Evolutionary conservation across 1,140 invertebrate genomes (phyloP).

Genomic region (Sminthurides bifidus): DNA sequence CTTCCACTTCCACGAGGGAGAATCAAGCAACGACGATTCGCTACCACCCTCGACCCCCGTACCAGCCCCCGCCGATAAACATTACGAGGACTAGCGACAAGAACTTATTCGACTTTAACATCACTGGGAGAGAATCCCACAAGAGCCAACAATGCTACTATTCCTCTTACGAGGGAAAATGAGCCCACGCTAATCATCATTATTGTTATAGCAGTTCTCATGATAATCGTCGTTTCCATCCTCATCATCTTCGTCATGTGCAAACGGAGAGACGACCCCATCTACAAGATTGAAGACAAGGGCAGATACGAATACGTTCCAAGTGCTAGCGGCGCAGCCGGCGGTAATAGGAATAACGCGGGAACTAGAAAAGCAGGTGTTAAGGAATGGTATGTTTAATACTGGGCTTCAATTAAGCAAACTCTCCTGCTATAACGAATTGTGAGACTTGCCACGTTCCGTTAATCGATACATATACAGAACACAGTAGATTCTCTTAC

Average conservation of each 20-base stretch:
- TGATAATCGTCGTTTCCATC: constrained; percentile 82
- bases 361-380: constrained; percentile 36
- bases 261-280: constrained; percentile 69
- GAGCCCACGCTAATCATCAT: constrained; percentile 55
- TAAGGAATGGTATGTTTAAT: constrained; percentile 86
- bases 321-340: constrained; percentile 27
- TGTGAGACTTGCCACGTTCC: too few relatives aligned
- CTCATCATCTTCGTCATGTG: constrained; percentile 80
- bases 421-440: too few relatives aligned
- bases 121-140: background rate
- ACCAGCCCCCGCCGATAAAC: constrained; percentile 32
- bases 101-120: constrained; percentile 12
- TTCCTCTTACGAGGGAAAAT: constrained; percentile 21
- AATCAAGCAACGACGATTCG: constrained; percentile 37
- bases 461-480: too few relatives aligned
- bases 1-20: constrained; percentile 32
- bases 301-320: constrained; percentile 35
- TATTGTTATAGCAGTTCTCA: constrained; percentile 75
- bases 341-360: constrained; percentile 8
- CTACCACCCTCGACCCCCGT: constrained; percentile 38
- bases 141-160: constrained; percentile 3
- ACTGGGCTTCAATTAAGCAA: too few relatives aligned
- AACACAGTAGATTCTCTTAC: too few relatives aligned
- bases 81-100: background rate
- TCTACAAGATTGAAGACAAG: constrained; percentile 74